phyloP scores from a whole-genome alignment of 2,797 vertebrate genomes.

The Danio albolineatus region DNA sequence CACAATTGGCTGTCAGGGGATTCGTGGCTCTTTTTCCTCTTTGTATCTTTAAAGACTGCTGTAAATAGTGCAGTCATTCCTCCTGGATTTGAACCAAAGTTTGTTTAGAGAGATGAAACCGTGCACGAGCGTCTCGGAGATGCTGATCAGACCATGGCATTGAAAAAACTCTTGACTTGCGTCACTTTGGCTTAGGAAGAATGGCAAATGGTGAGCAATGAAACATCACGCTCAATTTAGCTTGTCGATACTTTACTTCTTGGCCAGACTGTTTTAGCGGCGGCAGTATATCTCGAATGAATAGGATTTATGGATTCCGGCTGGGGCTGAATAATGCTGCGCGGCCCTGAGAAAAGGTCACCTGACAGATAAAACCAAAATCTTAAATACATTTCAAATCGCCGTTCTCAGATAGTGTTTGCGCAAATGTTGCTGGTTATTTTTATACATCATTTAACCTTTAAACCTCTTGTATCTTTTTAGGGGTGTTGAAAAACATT shows the following conservation, averaged over 20 bases:
- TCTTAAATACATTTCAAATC: slow-evolving; percentile 18
- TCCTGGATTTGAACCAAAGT: slow-evolving; percentile 56
- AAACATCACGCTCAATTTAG: slow-evolving; percentile 36
- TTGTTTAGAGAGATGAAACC: slow-evolving; percentile 55
- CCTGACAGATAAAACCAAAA: slow-evolving; percentile 32
- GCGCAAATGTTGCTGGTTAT: neutral
- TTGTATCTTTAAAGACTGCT: slow-evolving; percentile 65
- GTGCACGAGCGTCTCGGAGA: slow-evolving; percentile 40
- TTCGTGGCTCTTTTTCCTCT: slow-evolving; percentile 63
- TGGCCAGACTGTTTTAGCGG: slow-evolving; percentile 35
- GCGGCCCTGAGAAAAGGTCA: slow-evolving; percentile 13
- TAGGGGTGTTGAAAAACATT: neutral
- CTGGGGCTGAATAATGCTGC: slow-evolving; percentile 8
- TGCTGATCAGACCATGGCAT: slow-evolving; percentile 49
- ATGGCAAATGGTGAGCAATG: slow-evolving; percentile 28
- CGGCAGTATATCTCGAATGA: slow-evolving; percentile 19
- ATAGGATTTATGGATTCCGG: slow-evolving; percentile 44
- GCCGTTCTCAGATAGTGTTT: neutral
- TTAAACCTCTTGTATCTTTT: neutral
- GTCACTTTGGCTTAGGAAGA: slow-evolving; percentile 21
- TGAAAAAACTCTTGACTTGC: slow-evolving; percentile 20
- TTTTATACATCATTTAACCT: neutral
- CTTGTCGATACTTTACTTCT: slow-evolving; percentile 43
- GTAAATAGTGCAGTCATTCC: slow-evolving; percentile 69
- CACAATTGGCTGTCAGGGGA: slow-evolving; percentile 72